These are phyloP conservation scores for Thyatira batis DNA, from an alignment of 2,888 invertebrate genomes.

Conservation along the genomic window DNA sequence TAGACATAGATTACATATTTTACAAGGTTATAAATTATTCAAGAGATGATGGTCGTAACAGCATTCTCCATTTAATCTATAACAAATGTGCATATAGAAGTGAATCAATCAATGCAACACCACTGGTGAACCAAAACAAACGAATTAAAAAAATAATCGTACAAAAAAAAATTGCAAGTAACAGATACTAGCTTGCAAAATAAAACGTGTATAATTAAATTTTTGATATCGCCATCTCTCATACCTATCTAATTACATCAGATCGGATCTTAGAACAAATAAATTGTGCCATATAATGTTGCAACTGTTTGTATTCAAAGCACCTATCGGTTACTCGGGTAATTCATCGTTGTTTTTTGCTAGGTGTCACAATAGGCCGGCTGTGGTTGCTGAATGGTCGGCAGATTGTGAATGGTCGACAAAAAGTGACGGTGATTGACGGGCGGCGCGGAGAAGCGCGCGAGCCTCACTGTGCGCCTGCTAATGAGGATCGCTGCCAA, in stretches of 20 bases:
- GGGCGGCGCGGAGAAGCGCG: slow-evolving; percentile 13
- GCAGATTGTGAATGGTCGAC: slow-evolving; percentile 12
- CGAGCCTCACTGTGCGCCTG: slow-evolving; percentile 9
- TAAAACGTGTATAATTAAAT: not conserved
- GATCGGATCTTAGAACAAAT: not conserved
- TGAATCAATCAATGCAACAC: too few relatives aligned
- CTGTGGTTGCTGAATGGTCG: slow-evolving; percentile 7
- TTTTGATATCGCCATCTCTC: not conserved
- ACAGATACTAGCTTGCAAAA: too few relatives aligned
- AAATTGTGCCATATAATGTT: not conserved
- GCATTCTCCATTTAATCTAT: too few relatives aligned
- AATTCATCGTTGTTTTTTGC: slow-evolving; percentile 27
- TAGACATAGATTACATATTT: too few relatives aligned
- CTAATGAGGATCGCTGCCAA: slow-evolving; percentile 9
- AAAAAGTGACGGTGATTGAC: slow-evolving; percentile 29
- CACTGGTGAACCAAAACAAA: too few relatives aligned
- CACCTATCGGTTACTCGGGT: slow-evolving; percentile 16
- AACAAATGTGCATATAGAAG: too few relatives aligned
- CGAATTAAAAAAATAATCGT: too few relatives aligned
- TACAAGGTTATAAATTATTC: too few relatives aligned
- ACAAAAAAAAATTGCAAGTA: not conserved
- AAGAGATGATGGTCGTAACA: too few relatives aligned
- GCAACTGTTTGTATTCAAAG: slow-evolving; percentile 14
- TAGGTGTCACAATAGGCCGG: slow-evolving; percentile 14
- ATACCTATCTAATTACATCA: not conserved